Conservation (phyloP, 92 coral and sea anemone species). For the Zoanthus sociatus region DNA sequence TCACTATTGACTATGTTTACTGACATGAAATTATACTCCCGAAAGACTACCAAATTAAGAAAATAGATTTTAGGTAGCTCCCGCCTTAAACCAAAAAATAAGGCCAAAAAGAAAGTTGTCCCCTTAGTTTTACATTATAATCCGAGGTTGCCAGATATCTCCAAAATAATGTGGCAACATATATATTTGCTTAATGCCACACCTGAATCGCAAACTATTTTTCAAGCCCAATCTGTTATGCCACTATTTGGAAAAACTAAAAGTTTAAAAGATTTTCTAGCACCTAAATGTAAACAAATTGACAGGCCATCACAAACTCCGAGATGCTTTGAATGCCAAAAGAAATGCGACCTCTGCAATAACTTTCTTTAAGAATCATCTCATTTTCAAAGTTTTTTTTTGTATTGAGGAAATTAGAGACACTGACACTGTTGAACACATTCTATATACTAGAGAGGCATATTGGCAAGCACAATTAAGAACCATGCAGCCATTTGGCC, state of each 20-base stretch:
- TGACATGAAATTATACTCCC: too few relatives aligned
- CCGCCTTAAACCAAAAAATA: too few relatives aligned
- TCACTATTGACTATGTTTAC: too few relatives aligned
- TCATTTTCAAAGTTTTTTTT: neutral
- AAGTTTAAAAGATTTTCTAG: neutral
- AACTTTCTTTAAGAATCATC: neutral
- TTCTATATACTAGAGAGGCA: neutral
- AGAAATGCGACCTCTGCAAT: neutral
- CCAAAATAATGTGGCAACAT: neutral
- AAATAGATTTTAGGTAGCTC: too few relatives aligned
- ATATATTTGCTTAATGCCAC: too few relatives aligned
- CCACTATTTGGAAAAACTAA: neutral
- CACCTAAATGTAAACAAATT: neutral
- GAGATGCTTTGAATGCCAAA: neutral
- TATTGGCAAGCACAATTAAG: neutral
- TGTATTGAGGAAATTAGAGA: slow-evolving; percentile 14
- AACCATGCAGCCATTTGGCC: neutral
- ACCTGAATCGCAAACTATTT: too few relatives aligned
- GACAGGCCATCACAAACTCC: too few relatives aligned
- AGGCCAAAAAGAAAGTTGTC: slow-evolving; percentile 13
- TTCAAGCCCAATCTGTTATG: too few relatives aligned
- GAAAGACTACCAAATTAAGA: too few relatives aligned
- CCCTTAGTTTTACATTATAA: slow-evolving; percentile 26
- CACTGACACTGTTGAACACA: neutral
- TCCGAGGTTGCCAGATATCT: slow-evolving; percentile 29